These are phyloP conservation scores for Antennarius striatus DNA, from an alignment of 2,113 vertebrate genomes.

Conservation along the genomic window DNA sequence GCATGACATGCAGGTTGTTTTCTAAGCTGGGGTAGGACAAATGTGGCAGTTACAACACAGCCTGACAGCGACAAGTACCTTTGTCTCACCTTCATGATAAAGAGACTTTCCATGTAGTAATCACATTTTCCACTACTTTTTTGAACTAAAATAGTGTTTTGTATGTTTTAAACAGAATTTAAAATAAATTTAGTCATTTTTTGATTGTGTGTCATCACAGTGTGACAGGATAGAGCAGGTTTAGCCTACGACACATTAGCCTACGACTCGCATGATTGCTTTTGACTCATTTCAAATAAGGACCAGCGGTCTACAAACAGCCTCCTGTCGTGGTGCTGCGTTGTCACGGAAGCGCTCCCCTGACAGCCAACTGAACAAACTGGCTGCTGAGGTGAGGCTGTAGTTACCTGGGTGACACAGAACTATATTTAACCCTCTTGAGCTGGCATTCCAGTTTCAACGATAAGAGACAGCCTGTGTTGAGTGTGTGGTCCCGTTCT, in stretches of 20 bases:
- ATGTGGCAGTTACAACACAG: constrained; percentile 27
- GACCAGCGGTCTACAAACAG: constrained; percentile 25
- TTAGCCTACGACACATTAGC: constrained; percentile 5
- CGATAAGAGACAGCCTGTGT: background rate
- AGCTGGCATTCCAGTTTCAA: background rate
- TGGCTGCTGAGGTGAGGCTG: constrained; percentile 15
- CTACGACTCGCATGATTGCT: constrained; percentile 4
- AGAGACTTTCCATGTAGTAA: too few relatives aligned
- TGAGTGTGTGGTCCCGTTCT: too few relatives aligned
- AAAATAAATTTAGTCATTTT: too few relatives aligned
- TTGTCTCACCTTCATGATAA: background rate
- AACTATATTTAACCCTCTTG: background rate
- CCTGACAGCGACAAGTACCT: constrained; percentile 14
- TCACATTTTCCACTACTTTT: too few relatives aligned
- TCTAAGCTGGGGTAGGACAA: constrained; percentile 40
- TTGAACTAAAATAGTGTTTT: too few relatives aligned
- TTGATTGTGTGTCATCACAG: background rate
- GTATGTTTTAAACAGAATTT: too few relatives aligned
- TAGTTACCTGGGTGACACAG: constrained; percentile 3
- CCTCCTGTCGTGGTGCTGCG: constrained; percentile 16
- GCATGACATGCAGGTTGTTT: constrained; percentile 46
- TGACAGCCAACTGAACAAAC: constrained; percentile 36
- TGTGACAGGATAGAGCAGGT: background rate
- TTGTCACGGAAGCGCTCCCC: constrained; percentile 47
- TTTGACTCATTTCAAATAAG: constrained; percentile 13